Percentiles rank a stretch among this genome's conserved stretches.
phyloP scores from a whole-genome alignment of 1,140 invertebrate genomes.

The Heterodera carotae region DNA sequence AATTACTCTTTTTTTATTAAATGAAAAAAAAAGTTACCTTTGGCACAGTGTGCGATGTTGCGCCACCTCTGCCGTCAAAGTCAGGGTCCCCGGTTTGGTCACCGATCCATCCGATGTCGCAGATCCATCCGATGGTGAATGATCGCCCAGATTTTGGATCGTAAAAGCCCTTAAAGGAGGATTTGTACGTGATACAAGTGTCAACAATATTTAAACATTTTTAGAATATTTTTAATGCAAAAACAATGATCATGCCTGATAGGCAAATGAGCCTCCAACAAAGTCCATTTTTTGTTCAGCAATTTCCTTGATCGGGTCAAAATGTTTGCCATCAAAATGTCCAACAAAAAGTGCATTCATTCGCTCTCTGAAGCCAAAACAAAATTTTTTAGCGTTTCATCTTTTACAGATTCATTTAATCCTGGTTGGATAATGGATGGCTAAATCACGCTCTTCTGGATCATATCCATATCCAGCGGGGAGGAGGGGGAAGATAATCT shows the following conservation, averaged over 20 bases:
- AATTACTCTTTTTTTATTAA: not conserved
- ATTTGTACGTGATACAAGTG: too few species aligned
- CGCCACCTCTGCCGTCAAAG: too few species aligned
- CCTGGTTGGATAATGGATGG: too few species aligned
- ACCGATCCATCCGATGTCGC: not conserved
- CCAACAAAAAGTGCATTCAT: slow-evolving; percentile 13
- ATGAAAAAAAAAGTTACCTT: not conserved
- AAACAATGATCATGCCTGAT: slow-evolving; percentile 8
- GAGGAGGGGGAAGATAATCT: too few species aligned
- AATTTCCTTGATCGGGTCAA: too few species aligned
- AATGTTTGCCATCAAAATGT: slow-evolving; percentile 1
- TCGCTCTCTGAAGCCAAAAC: not conserved
- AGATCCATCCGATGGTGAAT: slow-evolving; percentile 4
- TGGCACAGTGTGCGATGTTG: not conserved
- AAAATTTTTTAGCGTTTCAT: too few species aligned
- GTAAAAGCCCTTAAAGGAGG: slow-evolving; percentile 13
- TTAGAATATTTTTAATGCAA: not conserved
- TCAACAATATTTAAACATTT: not conserved
- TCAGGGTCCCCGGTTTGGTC: too few species aligned
- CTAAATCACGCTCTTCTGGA: too few species aligned
- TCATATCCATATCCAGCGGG: too few species aligned
- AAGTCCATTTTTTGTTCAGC: slow-evolving; percentile 24
- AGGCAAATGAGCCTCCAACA: slow-evolving; percentile 16
- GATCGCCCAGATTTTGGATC: not conserved
- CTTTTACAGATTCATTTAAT: too few species aligned